phyloP scores from a whole-genome alignment of 2,113 vertebrate genomes.

The Tiliqua scincoides region DNA sequence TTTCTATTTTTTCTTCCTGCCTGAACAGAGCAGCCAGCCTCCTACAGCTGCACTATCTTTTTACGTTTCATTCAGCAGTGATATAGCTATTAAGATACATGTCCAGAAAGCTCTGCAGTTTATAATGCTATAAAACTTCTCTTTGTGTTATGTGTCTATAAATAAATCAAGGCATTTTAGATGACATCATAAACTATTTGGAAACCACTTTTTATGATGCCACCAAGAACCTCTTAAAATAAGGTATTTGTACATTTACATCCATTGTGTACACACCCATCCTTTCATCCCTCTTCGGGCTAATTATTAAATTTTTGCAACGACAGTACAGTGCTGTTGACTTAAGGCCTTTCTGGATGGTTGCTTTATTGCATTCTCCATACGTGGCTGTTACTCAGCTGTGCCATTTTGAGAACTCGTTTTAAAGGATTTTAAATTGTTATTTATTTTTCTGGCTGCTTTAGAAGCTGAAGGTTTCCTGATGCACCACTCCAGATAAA shows the following conservation, averaged over 20 bases:
- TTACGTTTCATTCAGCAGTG: constrained; percentile 25
- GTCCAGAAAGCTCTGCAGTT: constrained; percentile 34
- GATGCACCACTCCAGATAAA: background rate
- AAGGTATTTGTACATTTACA: background rate
- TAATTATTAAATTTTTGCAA: constrained; percentile 28
- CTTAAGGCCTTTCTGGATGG: background rate
- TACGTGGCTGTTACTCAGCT: background rate
- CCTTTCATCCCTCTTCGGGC: background rate
- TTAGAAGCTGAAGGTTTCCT: background rate
- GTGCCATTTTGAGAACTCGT: background rate
- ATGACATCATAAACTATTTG: constrained; percentile 25
- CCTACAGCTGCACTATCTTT: background rate
- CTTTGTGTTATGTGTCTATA: constrained; percentile 28
- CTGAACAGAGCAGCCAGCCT: background rate
- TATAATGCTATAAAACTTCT: constrained; percentile 19
- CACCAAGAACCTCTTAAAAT: constrained; percentile 24
- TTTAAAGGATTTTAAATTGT: constrained; percentile 3
- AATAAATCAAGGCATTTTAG: constrained; percentile 9
- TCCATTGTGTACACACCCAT: background rate
- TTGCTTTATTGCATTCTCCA: constrained; percentile 12
- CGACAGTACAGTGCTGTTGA: constrained; percentile 1
- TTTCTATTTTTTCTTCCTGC: background rate
- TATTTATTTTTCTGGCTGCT: constrained; percentile 8
- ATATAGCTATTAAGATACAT: constrained; percentile 5
- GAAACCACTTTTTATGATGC: constrained; percentile 3